Base-by-base conservation (phyloP, 2,797 vertebrate species). In the Enteromius mattozi region DNA sequence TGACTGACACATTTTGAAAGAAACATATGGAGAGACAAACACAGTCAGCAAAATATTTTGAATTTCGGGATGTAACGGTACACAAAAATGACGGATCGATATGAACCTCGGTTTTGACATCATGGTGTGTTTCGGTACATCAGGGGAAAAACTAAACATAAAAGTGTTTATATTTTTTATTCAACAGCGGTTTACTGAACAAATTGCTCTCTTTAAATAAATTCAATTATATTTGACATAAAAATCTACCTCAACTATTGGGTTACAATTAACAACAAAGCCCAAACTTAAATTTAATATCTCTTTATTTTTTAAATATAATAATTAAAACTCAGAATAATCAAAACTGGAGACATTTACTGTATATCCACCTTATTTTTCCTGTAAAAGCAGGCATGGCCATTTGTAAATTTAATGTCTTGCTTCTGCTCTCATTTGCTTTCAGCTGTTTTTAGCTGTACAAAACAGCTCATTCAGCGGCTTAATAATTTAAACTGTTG, bases 11-110 rank as follows among this genome's bases (percentile, higher is more conserved):
- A n/a, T 71, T 49, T 63, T 78, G 35, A 83, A 27, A 47, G 45
- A 68, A 70, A 86, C 71, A 65, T 24, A 63, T 63, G 33, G 16
- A 82, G 42, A 72, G 33, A 54, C 21, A 71, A 69, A 42, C 78
- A 81, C 7, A 82, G 33, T 69, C 17, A 63, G 56, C n/a, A 6
- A 17, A 51, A 75, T 75, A 24, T 65, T 76, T 51, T 37, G 3
- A 17, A 79, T 79, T 16, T 59, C 24, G 10, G 56, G 4, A 4
- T 59, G 4, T 59, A 24, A 27, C 3, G 49, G 17, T 21, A 24
- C 56, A 59, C 56, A 59, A 59, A 59, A 2, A 27, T 59, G 56
- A 27, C 10, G 1, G 4, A 5, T 59, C 0, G n/a, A 4, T 24
- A 59, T 12, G 0, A 24, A 13, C 56, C 10, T 59, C 3, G n/a